phyloP scores from a whole-genome alignment of 2,113 vertebrate genomes.

The Xenus cinereus region DNA sequence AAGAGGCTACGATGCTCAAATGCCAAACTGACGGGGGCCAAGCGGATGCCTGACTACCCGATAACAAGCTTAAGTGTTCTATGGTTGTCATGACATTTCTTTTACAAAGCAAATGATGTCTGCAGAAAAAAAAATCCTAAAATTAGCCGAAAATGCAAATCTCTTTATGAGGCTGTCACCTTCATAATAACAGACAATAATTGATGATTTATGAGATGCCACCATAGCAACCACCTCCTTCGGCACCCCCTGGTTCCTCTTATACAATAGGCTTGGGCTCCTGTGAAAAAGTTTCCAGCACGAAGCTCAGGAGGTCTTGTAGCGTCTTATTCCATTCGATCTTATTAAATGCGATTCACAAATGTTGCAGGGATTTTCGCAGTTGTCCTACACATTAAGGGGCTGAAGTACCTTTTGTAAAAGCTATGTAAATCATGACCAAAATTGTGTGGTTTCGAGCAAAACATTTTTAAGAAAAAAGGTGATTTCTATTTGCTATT shows the following conservation, averaged over 20 bases:
- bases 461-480: background rate
- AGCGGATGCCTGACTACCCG: conserved; percentile 66
- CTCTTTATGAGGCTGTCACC: conserved; percentile 77
- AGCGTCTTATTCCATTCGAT: background rate
- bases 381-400: background rate
- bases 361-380: background rate
- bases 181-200: conserved; percentile 80
- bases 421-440: background rate
- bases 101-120: conserved; percentile 77
- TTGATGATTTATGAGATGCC: conserved; percentile 82
- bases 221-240: conserved; percentile 77
- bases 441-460: background rate
- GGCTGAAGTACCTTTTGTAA: background rate
- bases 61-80: conserved; percentile 72
- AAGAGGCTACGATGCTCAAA: conserved; percentile 62
- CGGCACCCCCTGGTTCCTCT: conserved; percentile 63
- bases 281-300: conserved; percentile 60
- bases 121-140: conserved; percentile 68
- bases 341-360: background rate
- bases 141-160: conserved; percentile 80
- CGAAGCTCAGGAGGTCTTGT: background rate
- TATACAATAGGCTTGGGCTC: conserved; percentile 30
- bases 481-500: background rate
- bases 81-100: conserved; percentile 76
- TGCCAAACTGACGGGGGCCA: conserved; percentile 70